Conservation (phyloP, 2,797 vertebrate genomes). For the Chelon auratus region DNA sequence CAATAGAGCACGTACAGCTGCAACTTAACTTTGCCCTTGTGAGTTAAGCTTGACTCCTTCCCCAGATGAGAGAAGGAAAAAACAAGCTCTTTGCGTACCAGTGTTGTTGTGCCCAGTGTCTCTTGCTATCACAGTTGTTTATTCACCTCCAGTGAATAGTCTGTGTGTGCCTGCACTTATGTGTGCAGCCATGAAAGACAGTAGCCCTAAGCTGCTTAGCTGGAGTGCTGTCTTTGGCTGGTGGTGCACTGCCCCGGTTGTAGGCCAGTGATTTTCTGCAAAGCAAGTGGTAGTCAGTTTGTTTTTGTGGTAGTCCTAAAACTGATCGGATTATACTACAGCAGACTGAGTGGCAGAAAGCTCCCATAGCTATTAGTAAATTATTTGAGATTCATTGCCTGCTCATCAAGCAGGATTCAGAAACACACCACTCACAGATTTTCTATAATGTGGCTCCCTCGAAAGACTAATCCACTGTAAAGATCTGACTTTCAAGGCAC, state of each 20-base stretch:
- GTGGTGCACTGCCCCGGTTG: constrained; percentile 54
- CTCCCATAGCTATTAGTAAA: constrained; percentile 31
- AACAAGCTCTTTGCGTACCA: constrained; percentile 22
- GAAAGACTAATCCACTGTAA: constrained; percentile 41
- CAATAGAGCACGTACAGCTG: neutral
- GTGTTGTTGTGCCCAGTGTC: constrained; percentile 33
- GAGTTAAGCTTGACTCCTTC: constrained; percentile 13
- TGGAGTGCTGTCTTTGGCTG: constrained; percentile 68
- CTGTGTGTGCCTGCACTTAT: constrained; percentile 35
- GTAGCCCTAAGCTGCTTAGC: constrained; percentile 76
- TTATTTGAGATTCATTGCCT: constrained; percentile 33
- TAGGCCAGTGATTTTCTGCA: constrained; percentile 57
- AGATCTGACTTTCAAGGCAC: constrained; percentile 26
- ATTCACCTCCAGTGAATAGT: constrained; percentile 63
- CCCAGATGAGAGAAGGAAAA: constrained; percentile 24
- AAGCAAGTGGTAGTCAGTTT: constrained; percentile 51
- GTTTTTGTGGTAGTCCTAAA: constrained; percentile 51
- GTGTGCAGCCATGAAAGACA: constrained; percentile 62
- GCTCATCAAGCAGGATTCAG: neutral
- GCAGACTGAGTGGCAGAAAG: constrained; percentile 34
- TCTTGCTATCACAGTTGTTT: constrained; percentile 46
- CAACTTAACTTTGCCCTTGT: constrained; percentile 16
- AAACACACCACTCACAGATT: neutral
- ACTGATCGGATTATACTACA: constrained; percentile 58
- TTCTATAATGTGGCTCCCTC: constrained; percentile 18